These are phyloP conservation scores for Porphyrio hochstetteri DNA, from an alignment of 2,113 vertebrate genomes.

Conservation along the genomic window DNA sequence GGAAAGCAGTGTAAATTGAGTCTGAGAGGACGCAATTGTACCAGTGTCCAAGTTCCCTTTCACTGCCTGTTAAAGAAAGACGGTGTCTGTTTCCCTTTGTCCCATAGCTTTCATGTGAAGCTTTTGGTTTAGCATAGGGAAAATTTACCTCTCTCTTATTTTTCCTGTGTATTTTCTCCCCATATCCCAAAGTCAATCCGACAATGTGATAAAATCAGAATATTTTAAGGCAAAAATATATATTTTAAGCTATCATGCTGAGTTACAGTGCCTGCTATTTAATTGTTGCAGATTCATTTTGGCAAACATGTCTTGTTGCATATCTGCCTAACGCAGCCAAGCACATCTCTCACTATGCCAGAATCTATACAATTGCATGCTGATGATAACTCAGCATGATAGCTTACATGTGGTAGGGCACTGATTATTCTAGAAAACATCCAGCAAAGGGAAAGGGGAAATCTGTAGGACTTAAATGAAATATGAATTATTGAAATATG, in stretches of 20 bases:
- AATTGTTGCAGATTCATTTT: not conserved
- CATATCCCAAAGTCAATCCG: not conserved
- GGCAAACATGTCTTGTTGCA: not conserved
- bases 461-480: not conserved
- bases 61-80: not conserved
- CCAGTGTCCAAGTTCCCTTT: not conserved
- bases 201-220: not conserved
- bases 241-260: no score
- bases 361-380: not conserved
- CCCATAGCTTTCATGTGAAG: not conserved
- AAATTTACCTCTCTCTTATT: not conserved
- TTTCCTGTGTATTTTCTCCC: not conserved
- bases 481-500: not conserved
- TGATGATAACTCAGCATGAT: not conserved
- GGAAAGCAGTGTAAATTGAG: not conserved
- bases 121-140: not conserved
- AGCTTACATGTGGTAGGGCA: not conserved
- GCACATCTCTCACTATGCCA: not conserved
- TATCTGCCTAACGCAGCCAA: not conserved
- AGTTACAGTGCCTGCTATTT: not conserved
- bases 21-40: fast-evolving
- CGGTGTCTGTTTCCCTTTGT: not conserved
- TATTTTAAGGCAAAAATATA: not conserved
- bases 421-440: not conserved
- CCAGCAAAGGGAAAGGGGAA: not conserved